Percentiles rank a stretch among this genome's conserved stretches.
phyloP scores from a whole-genome alignment of 2,888 invertebrate genomes.

The Troilus luridus region DNA sequence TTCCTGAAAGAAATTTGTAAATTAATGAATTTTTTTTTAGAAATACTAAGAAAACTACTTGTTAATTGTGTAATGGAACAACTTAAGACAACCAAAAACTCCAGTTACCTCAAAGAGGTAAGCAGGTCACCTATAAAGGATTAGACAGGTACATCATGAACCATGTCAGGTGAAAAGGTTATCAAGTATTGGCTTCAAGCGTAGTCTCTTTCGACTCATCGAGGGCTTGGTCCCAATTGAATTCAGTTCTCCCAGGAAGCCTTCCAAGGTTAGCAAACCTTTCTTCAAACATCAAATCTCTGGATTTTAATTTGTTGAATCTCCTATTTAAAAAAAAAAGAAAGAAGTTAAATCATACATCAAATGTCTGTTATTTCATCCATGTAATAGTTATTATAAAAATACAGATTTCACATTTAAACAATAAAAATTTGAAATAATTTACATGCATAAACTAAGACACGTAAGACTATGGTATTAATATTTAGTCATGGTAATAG shows the following conservation, averaged over 20 bases:
- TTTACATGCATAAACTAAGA: background rate
- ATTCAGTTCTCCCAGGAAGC: conserved; percentile 83
- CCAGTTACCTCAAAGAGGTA: background rate
- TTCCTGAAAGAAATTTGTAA: conserved; percentile 14
- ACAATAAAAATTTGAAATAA: background rate
- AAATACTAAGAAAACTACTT: background rate
- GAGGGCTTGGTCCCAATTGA: conserved; percentile 78
- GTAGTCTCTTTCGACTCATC: conserved; percentile 64
- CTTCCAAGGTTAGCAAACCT: conserved; percentile 89
- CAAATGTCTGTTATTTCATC: background rate
- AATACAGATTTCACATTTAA: background rate
- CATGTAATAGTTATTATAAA: background rate
- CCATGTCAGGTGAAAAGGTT: conserved; percentile 18
- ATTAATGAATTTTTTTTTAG: background rate
- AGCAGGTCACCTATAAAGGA: background rate
- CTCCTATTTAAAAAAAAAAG: conserved; percentile 70
- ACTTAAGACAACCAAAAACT: background rate
- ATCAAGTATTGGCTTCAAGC: conserved; percentile 63
- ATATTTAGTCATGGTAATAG: no score
- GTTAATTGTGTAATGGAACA: background rate
- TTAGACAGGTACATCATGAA: background rate
- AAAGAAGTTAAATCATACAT: background rate
- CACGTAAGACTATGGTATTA: no score
- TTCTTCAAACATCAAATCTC: conserved; percentile 85
- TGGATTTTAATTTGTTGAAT: conserved; percentile 84